Evolutionary conservation across 2,888 invertebrate genomes (phyloP), one percentile per base, ranked within the genome.

Genomic region (Limnephilus auricula): DNA sequence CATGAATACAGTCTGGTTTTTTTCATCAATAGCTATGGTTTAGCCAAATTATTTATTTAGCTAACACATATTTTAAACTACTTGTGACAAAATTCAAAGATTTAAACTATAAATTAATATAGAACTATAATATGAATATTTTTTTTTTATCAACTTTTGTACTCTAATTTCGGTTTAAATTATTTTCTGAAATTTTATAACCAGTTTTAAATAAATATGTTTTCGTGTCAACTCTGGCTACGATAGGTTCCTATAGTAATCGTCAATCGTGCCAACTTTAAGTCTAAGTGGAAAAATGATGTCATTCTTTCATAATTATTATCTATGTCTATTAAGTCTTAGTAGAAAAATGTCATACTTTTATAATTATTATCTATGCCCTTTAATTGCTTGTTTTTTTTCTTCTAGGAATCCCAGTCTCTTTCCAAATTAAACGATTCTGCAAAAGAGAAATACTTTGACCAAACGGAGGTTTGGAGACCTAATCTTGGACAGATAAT

Each of bases 401-500:
- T n/a, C n/a, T 89, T 80, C 5, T 31, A 88, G 87, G 87, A 88
- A 32, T 25, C 87, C 37, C 34, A 31, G 32, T n/a, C 25, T 31
- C 32, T 88, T 65, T 88, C 87, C 10, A 88, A 88, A 25, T 34
- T 31, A 25, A 90, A 90, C 32, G 91, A 90, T 65, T 12, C 30
- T 32, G 93, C 92, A 0, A 86, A 50, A 87, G 79, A 82, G 5
- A 93, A 90, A 79, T 91, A 90, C 78, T 50, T 86, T 32, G 90
- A 90, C n/a, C 65, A 86, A 30, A 2, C 86, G 25, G 86, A 90
- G 50, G 13, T 79, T 25, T 92, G 92, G 93, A 90, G 91, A 79
- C 93, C 93, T 37, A 93, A 93, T 89, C 90, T 93, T 25, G 93
- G 93, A 13, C 90, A 90, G 40, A 79, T 84, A 34, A 90, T 93